Evolutionary conservation across 2,113 vertebrate genomes (phyloP).

Genomic region (Aleadryas rufinucha): DNA sequence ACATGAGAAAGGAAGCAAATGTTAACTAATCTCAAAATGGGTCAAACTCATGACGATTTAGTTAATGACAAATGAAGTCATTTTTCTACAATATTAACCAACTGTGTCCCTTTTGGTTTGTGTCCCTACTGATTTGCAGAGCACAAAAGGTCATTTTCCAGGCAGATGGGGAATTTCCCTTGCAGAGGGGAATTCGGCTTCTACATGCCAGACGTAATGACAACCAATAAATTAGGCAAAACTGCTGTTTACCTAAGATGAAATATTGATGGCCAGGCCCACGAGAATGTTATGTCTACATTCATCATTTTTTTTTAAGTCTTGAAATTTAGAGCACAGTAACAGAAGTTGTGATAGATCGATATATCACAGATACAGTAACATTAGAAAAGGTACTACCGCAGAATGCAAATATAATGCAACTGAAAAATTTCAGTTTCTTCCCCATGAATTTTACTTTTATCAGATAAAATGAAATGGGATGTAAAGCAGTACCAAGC

Average conservation of each 20-base stretch:
- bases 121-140: slow-evolving; percentile 72
- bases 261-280: slow-evolving; percentile 76
- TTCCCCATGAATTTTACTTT: slow-evolving; percentile 29
- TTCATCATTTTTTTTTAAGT: slow-evolving; percentile 68
- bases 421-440: slow-evolving; percentile 34
- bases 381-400: slow-evolving; percentile 57
- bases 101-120: slow-evolving; percentile 64
- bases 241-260: slow-evolving; percentile 77
- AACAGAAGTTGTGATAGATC: slow-evolving; percentile 69
- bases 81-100: slow-evolving; percentile 78
- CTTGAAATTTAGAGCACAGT: slow-evolving; percentile 69
- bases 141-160: slow-evolving; percentile 73
- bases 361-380: slow-evolving; percentile 72
- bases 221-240: slow-evolving; percentile 83
- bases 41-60: slow-evolving; percentile 75
- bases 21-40: slow-evolving; percentile 73
- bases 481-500: background rate
- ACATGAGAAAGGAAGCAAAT: slow-evolving; percentile 64
- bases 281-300: slow-evolving; percentile 72
- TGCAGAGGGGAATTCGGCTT: slow-evolving; percentile 51
- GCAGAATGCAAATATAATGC: slow-evolving; percentile 64
- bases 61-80: slow-evolving; percentile 63
- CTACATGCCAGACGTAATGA: slow-evolving; percentile 75
- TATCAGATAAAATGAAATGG: background rate
- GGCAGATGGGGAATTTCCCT: slow-evolving; percentile 62